Percentiles rank a stretch among this genome's conserved stretches.
These are phyloP conservation scores for Pocillopora verrucosa DNA, from an alignment of 64 coral and sea anemone species.

Conservation along the genomic window DNA sequence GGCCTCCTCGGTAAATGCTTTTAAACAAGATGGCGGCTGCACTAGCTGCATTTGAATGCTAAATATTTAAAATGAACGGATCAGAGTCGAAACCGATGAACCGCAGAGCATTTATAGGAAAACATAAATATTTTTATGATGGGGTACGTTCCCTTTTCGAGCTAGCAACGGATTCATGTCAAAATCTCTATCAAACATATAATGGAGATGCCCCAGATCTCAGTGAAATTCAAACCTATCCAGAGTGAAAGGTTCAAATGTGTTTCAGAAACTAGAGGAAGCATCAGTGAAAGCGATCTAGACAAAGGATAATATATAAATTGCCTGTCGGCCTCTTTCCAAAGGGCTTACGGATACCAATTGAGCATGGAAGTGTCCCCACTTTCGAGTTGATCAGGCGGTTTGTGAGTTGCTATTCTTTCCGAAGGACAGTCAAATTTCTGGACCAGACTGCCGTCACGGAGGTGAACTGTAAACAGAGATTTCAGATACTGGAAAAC, in stretches of 20 bases:
- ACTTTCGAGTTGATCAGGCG: conserved; percentile 61
- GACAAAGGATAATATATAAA: conserved; percentile 54
- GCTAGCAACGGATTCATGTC: conserved; percentile 26
- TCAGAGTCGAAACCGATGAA: neutral
- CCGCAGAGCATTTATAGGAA: conserved; percentile 46
- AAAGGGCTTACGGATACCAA: conserved; percentile 4
- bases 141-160: conserved; percentile 42
- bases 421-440: conserved; percentile 43
- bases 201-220: conserved; percentile 17
- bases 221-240: conserved; percentile 65
- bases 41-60: neutral
- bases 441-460: conserved; percentile 48
- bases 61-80: neutral
- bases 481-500: conserved; percentile 57
- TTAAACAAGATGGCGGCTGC: no score
- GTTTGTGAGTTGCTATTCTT: conserved; percentile 65
- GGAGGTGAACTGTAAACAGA: conserved; percentile 63
- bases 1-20: no score
- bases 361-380: neutral
- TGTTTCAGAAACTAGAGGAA: conserved; percentile 68
- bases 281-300: conserved; percentile 53
- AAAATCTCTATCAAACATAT: conserved; percentile 33
- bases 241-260: conserved; percentile 74
- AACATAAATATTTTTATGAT: conserved; percentile 34
- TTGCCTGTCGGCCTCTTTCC: conserved; percentile 82